These are phyloP conservation scores for Sebastes nivosus DNA, from an alignment of 2,797 vertebrate genomes.

Conservation along the genomic window DNA sequence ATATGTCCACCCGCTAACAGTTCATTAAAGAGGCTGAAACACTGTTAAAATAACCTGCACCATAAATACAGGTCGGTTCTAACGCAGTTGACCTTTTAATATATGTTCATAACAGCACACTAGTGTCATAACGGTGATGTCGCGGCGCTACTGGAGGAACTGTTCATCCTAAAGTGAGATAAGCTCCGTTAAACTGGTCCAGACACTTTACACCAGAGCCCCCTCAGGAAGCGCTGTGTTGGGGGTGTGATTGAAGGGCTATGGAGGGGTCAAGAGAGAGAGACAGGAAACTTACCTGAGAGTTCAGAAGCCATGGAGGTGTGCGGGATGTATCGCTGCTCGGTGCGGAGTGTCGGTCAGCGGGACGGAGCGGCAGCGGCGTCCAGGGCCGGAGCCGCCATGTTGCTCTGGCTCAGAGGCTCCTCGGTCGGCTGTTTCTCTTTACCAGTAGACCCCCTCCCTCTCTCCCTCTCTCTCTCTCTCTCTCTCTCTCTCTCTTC, in stretches of 20 bases:
- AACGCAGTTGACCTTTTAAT: not conserved
- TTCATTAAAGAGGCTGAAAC: not conserved
- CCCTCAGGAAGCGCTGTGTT: not conserved
- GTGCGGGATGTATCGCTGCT: not conserved
- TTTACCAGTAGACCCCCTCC: constrained; percentile 39
- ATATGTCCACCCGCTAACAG: not conserved
- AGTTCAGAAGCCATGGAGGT: constrained; percentile 22
- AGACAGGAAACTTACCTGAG: constrained; percentile 65
- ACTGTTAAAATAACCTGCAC: not conserved
- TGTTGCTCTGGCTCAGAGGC: constrained; percentile 70
- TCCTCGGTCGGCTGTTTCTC: constrained; percentile 72
- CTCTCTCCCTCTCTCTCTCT: not conserved
- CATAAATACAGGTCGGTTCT: not conserved
- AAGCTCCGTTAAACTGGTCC: not conserved
- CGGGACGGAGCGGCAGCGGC: constrained; percentile 45
- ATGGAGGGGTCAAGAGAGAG: not conserved
- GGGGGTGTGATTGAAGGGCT: not conserved
- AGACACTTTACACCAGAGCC: not conserved
- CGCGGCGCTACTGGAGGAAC: not conserved
- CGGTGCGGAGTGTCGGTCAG: constrained; percentile 44
- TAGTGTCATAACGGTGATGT: not conserved
- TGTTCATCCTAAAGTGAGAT: not conserved
- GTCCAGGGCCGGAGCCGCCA: constrained; percentile 71
- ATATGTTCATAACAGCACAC: not conserved
- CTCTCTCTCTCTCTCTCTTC: not conserved